phyloP scores from a whole-genome alignment of 2,797 vertebrate species.

The Macropus fuliginosus region DNA sequence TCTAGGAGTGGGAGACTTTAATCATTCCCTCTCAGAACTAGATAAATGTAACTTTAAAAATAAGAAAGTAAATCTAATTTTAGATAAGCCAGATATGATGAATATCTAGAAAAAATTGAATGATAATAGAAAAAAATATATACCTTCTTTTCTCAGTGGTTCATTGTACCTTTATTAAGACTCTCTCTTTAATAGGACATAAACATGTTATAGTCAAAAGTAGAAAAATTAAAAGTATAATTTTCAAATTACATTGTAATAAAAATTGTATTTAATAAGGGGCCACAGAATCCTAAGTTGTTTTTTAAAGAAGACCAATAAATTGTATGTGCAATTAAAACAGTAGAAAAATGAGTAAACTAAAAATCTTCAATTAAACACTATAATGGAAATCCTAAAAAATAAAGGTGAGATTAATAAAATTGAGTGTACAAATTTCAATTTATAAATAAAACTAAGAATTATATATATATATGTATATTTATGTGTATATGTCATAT shows the following conservation, averaged over 20 bases:
- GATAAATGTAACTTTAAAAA: background rate
- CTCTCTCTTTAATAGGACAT: background rate
- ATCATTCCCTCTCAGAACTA: background rate
- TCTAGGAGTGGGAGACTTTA: background rate
- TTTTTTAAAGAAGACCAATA: background rate
- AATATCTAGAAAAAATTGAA: background rate
- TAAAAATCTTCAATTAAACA: background rate
- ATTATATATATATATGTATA: no score
- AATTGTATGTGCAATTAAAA: background rate
- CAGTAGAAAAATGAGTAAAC: background rate
- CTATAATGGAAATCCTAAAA: background rate
- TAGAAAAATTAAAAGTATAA: no score
- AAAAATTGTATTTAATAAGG: background rate
- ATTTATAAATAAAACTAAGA: background rate
- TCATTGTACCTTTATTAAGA: background rate
- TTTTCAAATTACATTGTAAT: background rate
- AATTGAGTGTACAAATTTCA: background rate
- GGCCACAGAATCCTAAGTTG: background rate
- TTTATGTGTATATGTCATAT: no score
- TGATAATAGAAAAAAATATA: background rate
- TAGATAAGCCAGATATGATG: background rate
- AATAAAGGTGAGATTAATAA: background rate
- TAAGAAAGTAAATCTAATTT: background rate
- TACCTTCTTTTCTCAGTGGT: background rate
- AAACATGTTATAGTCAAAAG: no score